A percentile compares a stretch with the other conserved stretches of the same genome.
Conservation (phyloP, 37 sponge, comb jelly and placozoan species). For the Aplysina aerophoba region DNA sequence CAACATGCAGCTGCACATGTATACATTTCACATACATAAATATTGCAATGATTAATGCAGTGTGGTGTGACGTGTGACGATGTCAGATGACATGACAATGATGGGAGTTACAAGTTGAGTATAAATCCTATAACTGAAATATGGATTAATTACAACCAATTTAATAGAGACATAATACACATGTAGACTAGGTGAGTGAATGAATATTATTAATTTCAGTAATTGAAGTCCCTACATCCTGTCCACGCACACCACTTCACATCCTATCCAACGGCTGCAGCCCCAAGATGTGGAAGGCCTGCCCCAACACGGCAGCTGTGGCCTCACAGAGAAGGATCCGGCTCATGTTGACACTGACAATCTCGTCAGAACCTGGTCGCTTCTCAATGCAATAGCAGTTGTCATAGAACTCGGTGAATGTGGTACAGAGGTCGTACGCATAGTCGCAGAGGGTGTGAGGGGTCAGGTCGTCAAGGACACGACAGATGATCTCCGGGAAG, state of each 20-base stretch:
- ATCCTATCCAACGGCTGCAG: slow-evolving; percentile 84
- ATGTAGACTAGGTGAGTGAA: no score
- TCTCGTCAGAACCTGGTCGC: slow-evolving; percentile 77
- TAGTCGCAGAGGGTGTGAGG: slow-evolving; percentile 94
- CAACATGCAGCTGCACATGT: no score
- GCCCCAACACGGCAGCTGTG: slow-evolving; percentile 82
- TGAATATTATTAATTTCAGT: no score
- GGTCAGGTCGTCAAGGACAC: slow-evolving; percentile 62
- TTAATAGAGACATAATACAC: not conserved
- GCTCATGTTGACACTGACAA: slow-evolving; percentile 85
- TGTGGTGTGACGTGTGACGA: no score
- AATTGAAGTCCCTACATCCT: no score
- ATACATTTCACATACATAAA: no score
- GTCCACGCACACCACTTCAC: slow-evolving; percentile 43
- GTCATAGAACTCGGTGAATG: slow-evolving; percentile 95
- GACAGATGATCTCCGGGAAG: slow-evolving; percentile 84
- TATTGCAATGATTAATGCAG: no score
- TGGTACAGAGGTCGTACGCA: slow-evolving; percentile 88
- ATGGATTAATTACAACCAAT: not conserved
- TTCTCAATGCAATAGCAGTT: slow-evolving; percentile 96
- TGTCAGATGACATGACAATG: no score
- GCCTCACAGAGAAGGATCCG: slow-evolving; percentile 93
- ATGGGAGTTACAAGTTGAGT: no score
- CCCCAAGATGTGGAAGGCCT: slow-evolving; percentile 85
- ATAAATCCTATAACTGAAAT: not conserved